Evolutionary conservation across 2,888 invertebrate species (phyloP).

Genomic region (Acholoe squamosa): DNA sequence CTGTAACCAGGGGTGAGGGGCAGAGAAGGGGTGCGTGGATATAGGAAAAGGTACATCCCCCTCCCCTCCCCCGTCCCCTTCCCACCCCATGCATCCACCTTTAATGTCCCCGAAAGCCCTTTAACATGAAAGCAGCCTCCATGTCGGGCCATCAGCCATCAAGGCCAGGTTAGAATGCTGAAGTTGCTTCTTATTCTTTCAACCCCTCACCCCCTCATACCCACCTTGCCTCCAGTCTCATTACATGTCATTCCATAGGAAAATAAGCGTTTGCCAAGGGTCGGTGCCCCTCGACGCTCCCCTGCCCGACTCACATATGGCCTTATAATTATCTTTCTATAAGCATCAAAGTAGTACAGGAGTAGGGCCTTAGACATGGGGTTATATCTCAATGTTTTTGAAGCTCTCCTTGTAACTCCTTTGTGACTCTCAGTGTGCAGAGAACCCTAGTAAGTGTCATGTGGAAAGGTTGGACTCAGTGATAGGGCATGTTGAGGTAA

Average conservation of each 20-base stretch:
- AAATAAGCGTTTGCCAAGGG: slow-evolving; percentile 21
- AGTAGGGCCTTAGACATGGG: background rate
- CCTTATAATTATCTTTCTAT: slow-evolving; percentile 25
- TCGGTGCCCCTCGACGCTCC: background rate
- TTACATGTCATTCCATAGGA: slow-evolving; percentile 34
- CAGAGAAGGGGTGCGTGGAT: background rate
- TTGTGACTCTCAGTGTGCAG: background rate
- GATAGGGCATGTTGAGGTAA: background rate
- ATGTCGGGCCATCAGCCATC: background rate
- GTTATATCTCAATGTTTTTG: slow-evolving; percentile 41
- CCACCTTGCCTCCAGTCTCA: background rate
- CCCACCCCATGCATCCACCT: background rate
- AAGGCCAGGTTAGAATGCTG: slow-evolving; percentile 39
- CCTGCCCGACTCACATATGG: slow-evolving; percentile 4
- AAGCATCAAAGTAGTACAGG: slow-evolving; percentile 48
- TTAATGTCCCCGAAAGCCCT: slow-evolving; percentile 24
- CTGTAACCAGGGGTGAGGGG: background rate
- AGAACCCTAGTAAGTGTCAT: background rate
- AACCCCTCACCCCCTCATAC: background rate
- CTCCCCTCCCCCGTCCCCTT: background rate
- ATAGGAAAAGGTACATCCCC: background rate
- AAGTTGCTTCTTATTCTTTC: slow-evolving; percentile 20
- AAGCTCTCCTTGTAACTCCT: background rate
- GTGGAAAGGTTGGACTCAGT: background rate
- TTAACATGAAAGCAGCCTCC: slow-evolving; percentile 47